These are phyloP conservation scores for Tipula lateralis DNA, from an alignment of 2,888 invertebrate genomes.

Conservation along the genomic window DNA sequence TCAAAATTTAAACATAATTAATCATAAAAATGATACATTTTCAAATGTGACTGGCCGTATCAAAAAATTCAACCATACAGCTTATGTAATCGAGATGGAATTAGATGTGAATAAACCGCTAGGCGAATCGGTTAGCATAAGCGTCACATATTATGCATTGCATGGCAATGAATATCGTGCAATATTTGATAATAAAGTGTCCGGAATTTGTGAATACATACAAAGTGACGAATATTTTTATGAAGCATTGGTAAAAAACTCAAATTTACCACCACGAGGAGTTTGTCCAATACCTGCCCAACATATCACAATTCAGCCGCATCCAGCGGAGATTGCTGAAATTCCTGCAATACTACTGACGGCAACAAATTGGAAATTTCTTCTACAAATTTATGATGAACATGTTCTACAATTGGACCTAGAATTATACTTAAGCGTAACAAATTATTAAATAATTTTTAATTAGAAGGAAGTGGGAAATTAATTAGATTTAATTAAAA, in stretches of 20 bases:
- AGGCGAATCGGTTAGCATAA: not conserved
- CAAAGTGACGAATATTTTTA: not conserved
- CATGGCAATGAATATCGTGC: not conserved
- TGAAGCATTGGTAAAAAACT: not conserved
- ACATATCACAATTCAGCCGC: not conserved
- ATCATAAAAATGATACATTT: not conserved
- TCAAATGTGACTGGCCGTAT: not conserved
- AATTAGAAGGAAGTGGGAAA: constrained; percentile 1
- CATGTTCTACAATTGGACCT: not conserved
- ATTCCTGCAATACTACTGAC: not conserved
- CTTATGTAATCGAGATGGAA: not conserved
- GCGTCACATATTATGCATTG: not conserved
- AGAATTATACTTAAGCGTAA: not conserved
- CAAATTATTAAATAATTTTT: constrained; percentile 1
- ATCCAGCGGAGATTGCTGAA: not conserved
- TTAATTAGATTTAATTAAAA: not conserved
- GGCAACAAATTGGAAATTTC: not conserved
- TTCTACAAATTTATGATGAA: not conserved
- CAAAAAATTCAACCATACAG: not conserved
- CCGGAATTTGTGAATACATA: not conserved
- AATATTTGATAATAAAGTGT: not conserved
- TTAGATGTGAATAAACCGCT: not conserved
- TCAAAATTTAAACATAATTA: not conserved
- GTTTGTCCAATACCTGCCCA: not conserved
- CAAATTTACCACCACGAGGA: not conserved